Conservation (phyloP, 1,140 invertebrate genomes). For the Pogonomyrmex californicus region DNA sequence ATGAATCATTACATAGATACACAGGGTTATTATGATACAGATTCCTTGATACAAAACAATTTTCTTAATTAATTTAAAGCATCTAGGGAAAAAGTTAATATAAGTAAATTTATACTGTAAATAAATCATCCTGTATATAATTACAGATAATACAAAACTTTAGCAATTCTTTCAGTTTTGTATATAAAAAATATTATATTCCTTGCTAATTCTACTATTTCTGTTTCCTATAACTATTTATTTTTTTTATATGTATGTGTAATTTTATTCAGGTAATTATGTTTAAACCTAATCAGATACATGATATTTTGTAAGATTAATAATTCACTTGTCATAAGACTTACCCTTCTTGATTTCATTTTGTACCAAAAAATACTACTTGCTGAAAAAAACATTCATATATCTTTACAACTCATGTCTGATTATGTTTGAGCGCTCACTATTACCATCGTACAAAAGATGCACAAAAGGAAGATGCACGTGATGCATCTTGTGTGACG, state of each 20-base stretch:
- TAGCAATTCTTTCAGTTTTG: conserved; percentile 15
- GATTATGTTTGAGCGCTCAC: conserved; percentile 18
- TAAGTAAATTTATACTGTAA: not conserved
- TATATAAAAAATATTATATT: not conserved
- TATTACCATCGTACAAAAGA: conserved; percentile 8
- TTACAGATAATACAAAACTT: not conserved
- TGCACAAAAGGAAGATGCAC: conserved; percentile 24
- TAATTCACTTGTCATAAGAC: not conserved
- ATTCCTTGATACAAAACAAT: not conserved
- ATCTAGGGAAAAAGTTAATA: not conserved
- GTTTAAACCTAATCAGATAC: conserved; percentile 26
- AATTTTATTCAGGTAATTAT: conserved; percentile 15
- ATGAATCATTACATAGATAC: conserved; percentile 42
- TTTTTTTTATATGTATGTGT: conserved; percentile 16
- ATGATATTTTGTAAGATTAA: not conserved
- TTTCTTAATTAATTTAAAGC: not conserved
- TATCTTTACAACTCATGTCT: conserved; percentile 31
- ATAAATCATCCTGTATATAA: conserved; percentile 36
- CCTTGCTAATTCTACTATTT: not conserved
- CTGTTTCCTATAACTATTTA: not conserved
- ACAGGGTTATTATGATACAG: not conserved
- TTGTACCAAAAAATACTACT: not conserved
- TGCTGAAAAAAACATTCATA: not conserved
- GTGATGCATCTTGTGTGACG: not conserved
- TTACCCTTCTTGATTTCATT: conserved; percentile 10